Conservation (phyloP, 1,140 invertebrate genomes). For the Bombus haemorrhoidalis region DNA sequence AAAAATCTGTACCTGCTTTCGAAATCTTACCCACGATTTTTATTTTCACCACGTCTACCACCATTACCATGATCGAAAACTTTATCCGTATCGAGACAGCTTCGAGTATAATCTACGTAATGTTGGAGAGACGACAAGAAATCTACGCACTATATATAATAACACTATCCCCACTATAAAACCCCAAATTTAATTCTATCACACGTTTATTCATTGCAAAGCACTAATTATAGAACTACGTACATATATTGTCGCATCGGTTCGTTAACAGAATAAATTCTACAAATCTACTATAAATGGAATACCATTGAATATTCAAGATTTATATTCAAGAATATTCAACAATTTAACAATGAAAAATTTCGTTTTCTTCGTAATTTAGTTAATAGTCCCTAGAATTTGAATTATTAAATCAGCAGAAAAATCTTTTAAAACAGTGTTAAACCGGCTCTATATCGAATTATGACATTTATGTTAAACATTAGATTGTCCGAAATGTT, state of each 20-base stretch:
- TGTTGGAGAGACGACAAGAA: background rate
- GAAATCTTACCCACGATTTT: background rate
- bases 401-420: background rate
- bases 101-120: background rate
- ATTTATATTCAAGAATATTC: no score
- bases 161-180: background rate
- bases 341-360: background rate
- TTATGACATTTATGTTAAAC: background rate
- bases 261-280: background rate
- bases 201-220: background rate
- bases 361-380: background rate
- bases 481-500: no score
- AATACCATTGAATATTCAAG: no score
- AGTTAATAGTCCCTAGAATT: background rate
- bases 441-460: background rate
- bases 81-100: background rate
- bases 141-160: background rate
- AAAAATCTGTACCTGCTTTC: background rate
- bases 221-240: background rate
- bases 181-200: background rate
- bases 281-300: background rate
- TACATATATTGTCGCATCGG: no score
- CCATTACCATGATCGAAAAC: slow-evolving; percentile 1
- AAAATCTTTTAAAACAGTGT: background rate
- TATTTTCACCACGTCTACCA: no score